Percentiles rank a stretch among this genome's conserved stretches.
Conservation (phyloP, 2,797 vertebrate species). For the Tachyglossus aculeatus region DNA sequence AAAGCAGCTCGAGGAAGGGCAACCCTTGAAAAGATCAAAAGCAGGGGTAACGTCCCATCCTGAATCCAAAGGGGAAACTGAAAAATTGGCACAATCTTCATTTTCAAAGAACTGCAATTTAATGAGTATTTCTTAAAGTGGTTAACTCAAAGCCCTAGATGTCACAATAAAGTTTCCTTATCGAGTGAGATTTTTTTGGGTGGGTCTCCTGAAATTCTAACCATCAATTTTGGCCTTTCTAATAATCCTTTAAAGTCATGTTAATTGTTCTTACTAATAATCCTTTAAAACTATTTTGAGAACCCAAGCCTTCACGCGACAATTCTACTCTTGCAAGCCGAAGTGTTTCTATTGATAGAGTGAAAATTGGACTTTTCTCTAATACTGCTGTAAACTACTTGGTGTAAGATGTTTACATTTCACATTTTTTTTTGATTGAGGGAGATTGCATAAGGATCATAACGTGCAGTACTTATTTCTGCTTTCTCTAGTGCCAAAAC, state of each 20-base stretch:
- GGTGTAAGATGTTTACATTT: not conserved
- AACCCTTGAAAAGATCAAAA: not conserved
- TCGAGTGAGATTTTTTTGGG: not conserved
- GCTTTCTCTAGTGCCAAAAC: not conserved
- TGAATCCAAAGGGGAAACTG: slow-evolving; percentile 17
- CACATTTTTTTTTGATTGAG: slow-evolving; percentile 6
- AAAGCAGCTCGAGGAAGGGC: not conserved
- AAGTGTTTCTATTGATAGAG: not conserved
- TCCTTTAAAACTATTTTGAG: not conserved
- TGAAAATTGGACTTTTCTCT: not conserved
- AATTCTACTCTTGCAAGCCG: not conserved
- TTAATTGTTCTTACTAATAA: slow-evolving; percentile 21
- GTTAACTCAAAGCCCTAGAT: slow-evolving; percentile 23
- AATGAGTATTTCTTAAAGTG: slow-evolving; percentile 28
- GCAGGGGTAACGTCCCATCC: not conserved
- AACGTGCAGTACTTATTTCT: not conserved
- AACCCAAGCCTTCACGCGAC: not conserved
- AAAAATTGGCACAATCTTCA: slow-evolving; percentile 11
- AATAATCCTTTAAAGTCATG: not conserved
- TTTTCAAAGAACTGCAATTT: slow-evolving; percentile 45
- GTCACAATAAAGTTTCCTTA: not conserved
- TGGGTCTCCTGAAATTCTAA: not conserved
- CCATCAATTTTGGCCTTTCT: not conserved
- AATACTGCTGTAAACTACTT: not conserved
- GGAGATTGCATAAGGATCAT: not conserved